Conservation (phyloP, 2,113 vertebrate species). For the Edolisoma coerulescens region DNA sequence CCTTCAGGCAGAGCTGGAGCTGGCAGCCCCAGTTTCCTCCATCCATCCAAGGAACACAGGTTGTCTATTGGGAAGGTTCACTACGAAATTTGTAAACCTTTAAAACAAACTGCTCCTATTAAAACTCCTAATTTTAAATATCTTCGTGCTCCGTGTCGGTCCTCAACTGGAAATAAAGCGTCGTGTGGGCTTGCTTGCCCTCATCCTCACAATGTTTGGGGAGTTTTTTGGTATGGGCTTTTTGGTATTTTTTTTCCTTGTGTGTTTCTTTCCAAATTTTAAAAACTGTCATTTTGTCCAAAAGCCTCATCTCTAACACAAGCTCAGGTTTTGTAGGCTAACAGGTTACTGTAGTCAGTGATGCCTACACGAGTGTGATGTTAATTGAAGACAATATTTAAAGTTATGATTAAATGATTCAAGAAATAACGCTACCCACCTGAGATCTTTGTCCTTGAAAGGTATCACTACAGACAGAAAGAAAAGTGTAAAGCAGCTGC, state of each 20-base stretch:
- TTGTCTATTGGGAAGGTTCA: background rate
- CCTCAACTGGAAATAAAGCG: background rate
- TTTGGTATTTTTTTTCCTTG: background rate
- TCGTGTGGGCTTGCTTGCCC: rapidly evolving
- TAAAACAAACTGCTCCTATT: background rate
- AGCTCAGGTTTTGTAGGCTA: background rate
- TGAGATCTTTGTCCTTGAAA: background rate
- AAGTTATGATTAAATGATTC: background rate
- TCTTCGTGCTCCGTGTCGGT: background rate
- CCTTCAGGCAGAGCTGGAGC: background rate
- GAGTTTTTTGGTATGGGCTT: background rate
- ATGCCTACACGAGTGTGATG: background rate
- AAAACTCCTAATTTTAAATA: background rate
- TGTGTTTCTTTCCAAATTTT: background rate
- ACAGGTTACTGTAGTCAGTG: background rate
- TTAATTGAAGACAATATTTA: background rate
- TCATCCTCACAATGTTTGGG: background rate
- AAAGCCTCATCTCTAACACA: background rate
- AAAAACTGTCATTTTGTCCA: background rate
- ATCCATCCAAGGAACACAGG: background rate
- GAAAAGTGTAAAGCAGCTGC: background rate
- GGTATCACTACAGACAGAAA: background rate
- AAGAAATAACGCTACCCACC: background rate
- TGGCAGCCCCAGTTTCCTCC: background rate
- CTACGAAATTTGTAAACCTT: background rate